Percentiles rank a stretch among this genome's conserved stretches.
These are phyloP conservation scores for Drosophila oshimai DNA, from an alignment of 1,140 invertebrate genomes.

Conservation along the genomic window DNA sequence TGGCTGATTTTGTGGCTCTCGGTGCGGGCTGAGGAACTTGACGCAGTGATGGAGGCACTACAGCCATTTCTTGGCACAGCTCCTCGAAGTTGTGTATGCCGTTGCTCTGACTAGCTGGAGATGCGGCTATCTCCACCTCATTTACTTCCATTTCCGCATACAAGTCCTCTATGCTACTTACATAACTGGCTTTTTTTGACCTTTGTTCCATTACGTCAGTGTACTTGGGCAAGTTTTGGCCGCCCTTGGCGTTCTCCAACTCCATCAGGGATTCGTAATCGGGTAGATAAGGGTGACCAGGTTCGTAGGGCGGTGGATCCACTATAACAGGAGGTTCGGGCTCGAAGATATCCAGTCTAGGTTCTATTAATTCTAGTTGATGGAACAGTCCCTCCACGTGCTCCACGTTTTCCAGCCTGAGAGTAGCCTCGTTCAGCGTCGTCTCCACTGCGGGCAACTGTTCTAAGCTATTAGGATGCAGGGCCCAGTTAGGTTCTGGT, in stretches of 20 bases:
- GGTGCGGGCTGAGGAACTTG: slow-evolving; percentile 52
- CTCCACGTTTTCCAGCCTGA: slow-evolving; percentile 20
- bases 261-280: slow-evolving; percentile 69
- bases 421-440: slow-evolving; percentile 14
- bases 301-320: slow-evolving; percentile 56
- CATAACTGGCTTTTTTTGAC: slow-evolving; percentile 20
- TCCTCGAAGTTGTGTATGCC: slow-evolving; percentile 46
- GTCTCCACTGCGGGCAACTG: slow-evolving; percentile 24
- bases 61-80: slow-evolving; percentile 51
- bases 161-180: slow-evolving; percentile 64
- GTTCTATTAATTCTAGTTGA: slow-evolving; percentile 43
- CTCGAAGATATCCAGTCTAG: not conserved
- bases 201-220: slow-evolving; percentile 39
- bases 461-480: slow-evolving; percentile 39
- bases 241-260: slow-evolving; percentile 23
- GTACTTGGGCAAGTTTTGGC: slow-evolving; percentile 51
- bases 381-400: slow-evolving; percentile 41
- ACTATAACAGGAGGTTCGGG: not conserved
- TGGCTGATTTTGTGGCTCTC: slow-evolving; percentile 33
- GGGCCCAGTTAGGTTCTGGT: slow-evolving; percentile 40
- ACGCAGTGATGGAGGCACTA: slow-evolving; percentile 9
- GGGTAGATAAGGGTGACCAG: slow-evolving; percentile 31
- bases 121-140: not conserved
- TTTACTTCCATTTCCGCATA: slow-evolving; percentile 46
- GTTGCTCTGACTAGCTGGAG: not conserved